Conservation (phyloP, 2,797 vertebrate genomes). For the Holocentrus rufus region DNA sequence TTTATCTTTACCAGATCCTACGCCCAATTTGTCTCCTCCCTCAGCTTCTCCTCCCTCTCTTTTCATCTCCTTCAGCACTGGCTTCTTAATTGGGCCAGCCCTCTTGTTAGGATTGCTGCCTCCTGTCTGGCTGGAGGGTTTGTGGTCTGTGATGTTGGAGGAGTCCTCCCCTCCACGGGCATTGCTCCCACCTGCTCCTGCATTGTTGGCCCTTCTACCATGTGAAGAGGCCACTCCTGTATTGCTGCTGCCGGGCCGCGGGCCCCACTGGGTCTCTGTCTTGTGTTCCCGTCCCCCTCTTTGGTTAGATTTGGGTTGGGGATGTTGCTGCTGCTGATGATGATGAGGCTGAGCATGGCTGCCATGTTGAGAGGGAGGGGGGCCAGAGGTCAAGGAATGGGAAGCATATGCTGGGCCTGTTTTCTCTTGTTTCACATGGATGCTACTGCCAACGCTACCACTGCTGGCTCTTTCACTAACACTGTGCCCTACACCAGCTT, state of each 20-base stretch:
- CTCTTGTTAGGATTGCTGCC: conserved; percentile 78
- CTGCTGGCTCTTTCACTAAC: conserved; percentile 64
- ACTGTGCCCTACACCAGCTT: conserved; percentile 55
- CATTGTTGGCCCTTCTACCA: conserved; percentile 76
- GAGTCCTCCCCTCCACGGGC: conserved; percentile 78
- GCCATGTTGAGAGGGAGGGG: conserved; percentile 72
- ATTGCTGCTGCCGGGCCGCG: conserved; percentile 86
- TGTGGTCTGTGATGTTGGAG: conserved; percentile 76
- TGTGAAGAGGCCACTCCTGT: conserved; percentile 75
- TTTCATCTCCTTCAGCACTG: conserved; percentile 82
- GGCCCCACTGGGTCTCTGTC: conserved; percentile 94
- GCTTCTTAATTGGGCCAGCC: conserved; percentile 92
- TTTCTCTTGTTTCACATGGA: conserved; percentile 81
- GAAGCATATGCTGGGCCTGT: conserved; percentile 53
- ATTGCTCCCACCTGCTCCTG: conserved; percentile 77
- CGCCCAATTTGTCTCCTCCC: conserved; percentile 77
- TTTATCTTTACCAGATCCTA: conserved; percentile 80
- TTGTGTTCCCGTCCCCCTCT: conserved; percentile 87
- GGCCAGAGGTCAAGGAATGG: conserved; percentile 67
- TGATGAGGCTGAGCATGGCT: conserved; percentile 65
- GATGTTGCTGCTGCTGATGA: conserved; percentile 73
- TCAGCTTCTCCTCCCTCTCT: conserved; percentile 77
- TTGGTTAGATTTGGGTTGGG: conserved; percentile 82
- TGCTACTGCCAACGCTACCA: conserved; percentile 36
- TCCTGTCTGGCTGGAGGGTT: conserved; percentile 73